Percentiles rank a stretch among this genome's conserved stretches.
These are phyloP conservation scores for Mechanitis mazaeus DNA, from an alignment of 2,888 invertebrate genomes.

Conservation along the genomic window DNA sequence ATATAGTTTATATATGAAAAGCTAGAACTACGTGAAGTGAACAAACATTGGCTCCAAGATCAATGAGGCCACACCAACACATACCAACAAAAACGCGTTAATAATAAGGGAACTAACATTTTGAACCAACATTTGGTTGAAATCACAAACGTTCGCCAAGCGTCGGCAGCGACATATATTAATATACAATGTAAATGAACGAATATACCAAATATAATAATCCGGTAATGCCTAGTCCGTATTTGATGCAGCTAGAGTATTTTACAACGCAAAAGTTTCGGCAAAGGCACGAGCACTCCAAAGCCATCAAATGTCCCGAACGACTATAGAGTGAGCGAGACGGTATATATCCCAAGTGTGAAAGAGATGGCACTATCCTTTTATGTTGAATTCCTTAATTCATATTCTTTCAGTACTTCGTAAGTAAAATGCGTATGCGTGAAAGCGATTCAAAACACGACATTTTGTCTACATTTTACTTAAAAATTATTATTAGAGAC, in stretches of 20 bases:
- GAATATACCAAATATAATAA: neutral
- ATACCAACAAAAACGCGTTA: conserved; percentile 11
- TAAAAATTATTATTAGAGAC: too few species aligned
- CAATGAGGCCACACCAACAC: neutral
- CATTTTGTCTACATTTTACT: too few species aligned
- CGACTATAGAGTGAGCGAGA: neutral
- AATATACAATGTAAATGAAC: conserved; percentile 19
- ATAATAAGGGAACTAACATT: conserved; percentile 22
- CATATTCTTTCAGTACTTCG: too few species aligned
- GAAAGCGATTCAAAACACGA: too few species aligned
- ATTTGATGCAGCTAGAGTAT: conserved; percentile 7
- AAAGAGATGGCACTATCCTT: too few species aligned
- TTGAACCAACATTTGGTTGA: conserved; percentile 31
- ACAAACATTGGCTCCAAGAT: too few species aligned
- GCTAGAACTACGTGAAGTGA: too few species aligned
- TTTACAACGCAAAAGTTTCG: conserved; percentile 7
- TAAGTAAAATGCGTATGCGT: too few species aligned
- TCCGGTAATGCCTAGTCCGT: neutral
- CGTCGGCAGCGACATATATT: conserved; percentile 17
- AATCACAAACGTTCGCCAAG: conserved; percentile 26
- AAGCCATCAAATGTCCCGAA: conserved; percentile 1
- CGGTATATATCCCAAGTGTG: too few species aligned
- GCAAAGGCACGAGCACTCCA: conserved; percentile 12
- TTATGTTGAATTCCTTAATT: too few species aligned
- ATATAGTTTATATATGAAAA: too few species aligned